Conservation (phyloP, 2,797 vertebrate species). For the Trichosurus vulpecula region DNA sequence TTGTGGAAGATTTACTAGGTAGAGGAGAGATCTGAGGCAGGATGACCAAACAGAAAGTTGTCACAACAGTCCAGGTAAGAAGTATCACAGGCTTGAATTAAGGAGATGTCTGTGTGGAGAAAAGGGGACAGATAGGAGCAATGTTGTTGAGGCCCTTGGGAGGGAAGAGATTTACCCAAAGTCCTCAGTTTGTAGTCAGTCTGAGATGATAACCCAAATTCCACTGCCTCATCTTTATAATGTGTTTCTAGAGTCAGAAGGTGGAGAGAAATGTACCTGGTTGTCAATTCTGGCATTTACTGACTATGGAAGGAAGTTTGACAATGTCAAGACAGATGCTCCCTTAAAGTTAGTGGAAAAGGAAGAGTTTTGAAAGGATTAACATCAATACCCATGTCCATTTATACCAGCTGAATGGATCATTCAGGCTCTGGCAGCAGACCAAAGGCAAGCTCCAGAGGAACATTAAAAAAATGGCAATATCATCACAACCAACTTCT, state of each 20-base stretch:
- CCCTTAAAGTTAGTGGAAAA: constrained; percentile 55
- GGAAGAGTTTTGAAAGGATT: constrained; percentile 15
- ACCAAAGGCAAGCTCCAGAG: background rate
- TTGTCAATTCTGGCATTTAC: constrained; percentile 71
- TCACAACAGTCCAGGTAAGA: too few relatives aligned
- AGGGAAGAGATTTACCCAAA: background rate
- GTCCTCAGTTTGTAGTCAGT: background rate
- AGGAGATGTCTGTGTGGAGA: background rate
- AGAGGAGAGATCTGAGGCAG: too few relatives aligned
- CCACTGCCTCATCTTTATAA: background rate
- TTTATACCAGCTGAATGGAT: background rate
- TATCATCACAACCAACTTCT: background rate
- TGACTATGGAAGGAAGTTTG: constrained; percentile 69
- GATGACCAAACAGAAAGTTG: too few relatives aligned
- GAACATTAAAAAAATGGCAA: background rate
- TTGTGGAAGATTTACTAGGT: too few relatives aligned
- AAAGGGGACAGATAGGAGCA: background rate
- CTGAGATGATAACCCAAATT: background rate
- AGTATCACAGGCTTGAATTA: background rate
- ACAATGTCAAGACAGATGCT: constrained; percentile 57
- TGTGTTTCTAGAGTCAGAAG: constrained; percentile 37
- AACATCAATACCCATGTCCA: background rate
- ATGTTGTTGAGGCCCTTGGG: background rate
- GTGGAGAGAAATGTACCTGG: constrained; percentile 72
- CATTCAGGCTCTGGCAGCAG: constrained; percentile 25